Base-by-base conservation (phyloP, 2,113 vertebrate genomes). In the Trogon melanurus region DNA sequence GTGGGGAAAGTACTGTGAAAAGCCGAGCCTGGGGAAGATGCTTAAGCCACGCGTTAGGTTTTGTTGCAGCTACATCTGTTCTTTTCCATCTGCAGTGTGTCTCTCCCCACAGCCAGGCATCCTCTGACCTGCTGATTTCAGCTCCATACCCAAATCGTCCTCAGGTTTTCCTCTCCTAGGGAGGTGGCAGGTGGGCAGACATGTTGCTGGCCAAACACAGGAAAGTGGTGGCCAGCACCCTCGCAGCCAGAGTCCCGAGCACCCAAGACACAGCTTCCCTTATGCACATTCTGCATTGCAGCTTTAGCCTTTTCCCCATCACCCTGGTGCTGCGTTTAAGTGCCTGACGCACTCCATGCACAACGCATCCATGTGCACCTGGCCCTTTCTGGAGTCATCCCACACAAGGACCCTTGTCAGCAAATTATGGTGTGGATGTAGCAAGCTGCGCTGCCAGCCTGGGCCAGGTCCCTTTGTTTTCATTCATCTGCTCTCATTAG, bases 241-340 rank as follows among this genome's bases (percentile, higher is more conserved):
- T 41, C 2, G 2, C 71, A 83, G 50, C n/a, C 36, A 53, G n/a
- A 13, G 13, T 66, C 58, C 29, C 2, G 0, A 10, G 2, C 4
- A 22, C 50, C 30, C 0, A 0, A 54, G 44, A 6, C 71, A 44
- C 47, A 30, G 56, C 23, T 44, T 61, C 16, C 56, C 27, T 74
- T 4, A 3, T 0, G 0, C 5, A 13, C 2, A 0, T 41, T 51
- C 87, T 74, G n/a, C 76, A 16, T 2, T 3, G 0, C 56, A 70
- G 69, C 69, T 71, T 47, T 18, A 15, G 3, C 51, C 51, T 64
- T 85, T 60, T 36, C 36, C 81, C 8, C 4, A 6, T 27, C 41
- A 5, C 41, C 53, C 44, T 18, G 51, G 14, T 5, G 38, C 76
- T 60, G 56, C 44, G 3, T 51, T 48, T 17, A 4, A n/a, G 3